phyloP scores from a whole-genome alignment of 1,140 invertebrate species.

The Saccostrea echinata region DNA sequence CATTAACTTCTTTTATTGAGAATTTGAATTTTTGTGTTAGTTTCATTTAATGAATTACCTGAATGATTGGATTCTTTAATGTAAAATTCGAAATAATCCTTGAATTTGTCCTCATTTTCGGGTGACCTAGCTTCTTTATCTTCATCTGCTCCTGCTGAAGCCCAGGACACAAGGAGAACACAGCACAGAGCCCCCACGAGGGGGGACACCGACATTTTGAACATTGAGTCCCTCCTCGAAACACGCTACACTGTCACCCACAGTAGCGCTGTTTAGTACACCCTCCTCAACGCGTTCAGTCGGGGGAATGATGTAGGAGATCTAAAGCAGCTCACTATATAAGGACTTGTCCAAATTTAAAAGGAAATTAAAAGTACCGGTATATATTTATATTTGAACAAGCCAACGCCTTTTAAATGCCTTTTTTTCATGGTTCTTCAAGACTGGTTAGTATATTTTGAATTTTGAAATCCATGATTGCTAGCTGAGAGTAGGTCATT shows the following conservation, averaged over 20 bases:
- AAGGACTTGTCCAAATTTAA: background rate
- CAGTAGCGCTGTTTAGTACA: background rate
- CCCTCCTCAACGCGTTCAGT: background rate
- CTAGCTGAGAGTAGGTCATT: background rate
- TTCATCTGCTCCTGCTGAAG: background rate
- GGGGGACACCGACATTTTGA: background rate
- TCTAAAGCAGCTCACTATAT: background rate
- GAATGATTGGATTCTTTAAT: background rate
- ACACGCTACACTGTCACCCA: background rate
- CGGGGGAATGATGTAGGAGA: background rate
- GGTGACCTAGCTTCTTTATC: background rate
- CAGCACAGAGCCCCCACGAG: background rate
- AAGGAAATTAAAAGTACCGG: background rate
- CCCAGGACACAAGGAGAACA: background rate
- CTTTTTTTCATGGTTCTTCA: background rate
- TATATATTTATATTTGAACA: background rate
- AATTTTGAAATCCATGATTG: constrained; percentile 7
- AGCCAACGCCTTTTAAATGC: constrained; percentile 1
- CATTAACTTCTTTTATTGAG: too few relatives aligned
- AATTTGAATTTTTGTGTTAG: too few relatives aligned
- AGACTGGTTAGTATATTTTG: background rate
- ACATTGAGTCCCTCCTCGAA: background rate
- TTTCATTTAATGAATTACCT: background rate
- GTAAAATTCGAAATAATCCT: constrained; percentile 15
- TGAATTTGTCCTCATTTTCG: background rate